These are phyloP conservation scores for Drosophila lacicola DNA, from an alignment of 2,888 invertebrate species.

Conservation along the genomic window DNA sequence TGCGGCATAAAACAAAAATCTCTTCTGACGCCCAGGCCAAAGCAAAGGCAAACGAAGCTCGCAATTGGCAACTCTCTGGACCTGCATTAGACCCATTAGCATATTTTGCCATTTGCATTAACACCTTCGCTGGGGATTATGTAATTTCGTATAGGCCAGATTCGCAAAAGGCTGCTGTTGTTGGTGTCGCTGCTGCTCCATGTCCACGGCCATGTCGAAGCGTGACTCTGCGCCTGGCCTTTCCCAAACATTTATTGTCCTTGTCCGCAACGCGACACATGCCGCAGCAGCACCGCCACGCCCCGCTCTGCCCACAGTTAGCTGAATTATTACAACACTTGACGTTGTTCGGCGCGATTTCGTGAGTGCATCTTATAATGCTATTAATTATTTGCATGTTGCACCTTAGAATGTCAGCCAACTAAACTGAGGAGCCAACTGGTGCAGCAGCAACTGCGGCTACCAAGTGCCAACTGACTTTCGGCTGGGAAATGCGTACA, in stretches of 20 bases:
- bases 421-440: slow-evolving; percentile 26
- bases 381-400: slow-evolving; percentile 85
- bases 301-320: slow-evolving; percentile 23
- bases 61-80: slow-evolving; percentile 29
- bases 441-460: slow-evolving; percentile 6
- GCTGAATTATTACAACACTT: slow-evolving; percentile 81
- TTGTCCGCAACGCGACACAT: slow-evolving; percentile 56
- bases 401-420: slow-evolving; percentile 83
- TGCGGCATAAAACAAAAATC: slow-evolving; percentile 47
- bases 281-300: slow-evolving; percentile 24
- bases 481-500: slow-evolving; percentile 61
- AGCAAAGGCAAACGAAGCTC: slow-evolving; percentile 10
- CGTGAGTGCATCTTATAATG: slow-evolving; percentile 85
- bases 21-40: slow-evolving; percentile 27
- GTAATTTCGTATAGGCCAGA: slow-evolving; percentile 68
- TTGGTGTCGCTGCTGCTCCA: slow-evolving; percentile 18
- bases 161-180: slow-evolving; percentile 14
- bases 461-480: slow-evolving; percentile 17
- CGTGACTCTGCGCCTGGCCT: slow-evolving; percentile 71
- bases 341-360: slow-evolving; percentile 83
- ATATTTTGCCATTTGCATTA: slow-evolving; percentile 82
- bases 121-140: slow-evolving; percentile 81
- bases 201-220: slow-evolving; percentile 62
- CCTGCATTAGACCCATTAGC: slow-evolving; percentile 77
- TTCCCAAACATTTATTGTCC: slow-evolving; percentile 80